Conservation (phyloP, 1,140 invertebrate genomes). For the Calliphora vicina region DNA sequence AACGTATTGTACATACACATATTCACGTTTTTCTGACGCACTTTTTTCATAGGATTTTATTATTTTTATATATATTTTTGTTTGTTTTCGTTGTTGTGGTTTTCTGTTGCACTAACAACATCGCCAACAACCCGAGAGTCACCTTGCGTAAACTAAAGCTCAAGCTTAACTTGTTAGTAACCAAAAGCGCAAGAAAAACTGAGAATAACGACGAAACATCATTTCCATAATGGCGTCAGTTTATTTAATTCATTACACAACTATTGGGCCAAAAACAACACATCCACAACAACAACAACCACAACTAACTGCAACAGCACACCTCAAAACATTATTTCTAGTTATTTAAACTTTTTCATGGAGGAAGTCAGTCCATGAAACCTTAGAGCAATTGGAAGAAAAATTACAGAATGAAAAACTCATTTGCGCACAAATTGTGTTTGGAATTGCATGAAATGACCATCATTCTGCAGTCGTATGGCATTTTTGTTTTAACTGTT, state of each 20-base stretch:
- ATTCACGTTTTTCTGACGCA: neutral
- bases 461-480: neutral
- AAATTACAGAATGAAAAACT: neutral
- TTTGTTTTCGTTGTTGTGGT: neutral
- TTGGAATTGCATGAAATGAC: neutral
- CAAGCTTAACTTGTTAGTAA: neutral
- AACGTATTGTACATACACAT: neutral
- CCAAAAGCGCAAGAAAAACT: too few species aligned
- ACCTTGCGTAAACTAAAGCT: neutral
- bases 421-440: neutral
- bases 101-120: neutral
- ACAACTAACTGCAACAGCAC: too few species aligned
- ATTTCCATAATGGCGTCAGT: constrained; percentile 6
- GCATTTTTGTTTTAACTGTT: neutral
- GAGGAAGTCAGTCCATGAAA: neutral
- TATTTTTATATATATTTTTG: neutral
- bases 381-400: neutral
- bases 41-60: neutral
- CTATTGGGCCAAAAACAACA: neutral
- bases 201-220: neutral
- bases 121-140: neutral
- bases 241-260: constrained; percentile 5
- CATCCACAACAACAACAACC: neutral
- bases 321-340: too few species aligned
- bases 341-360: too few species aligned